A percentile compares a stretch with the other conserved stretches of the same genome.
These are phyloP conservation scores for Athetis lepigone DNA, from an alignment of 2,888 invertebrate genomes.

Conservation along the genomic window DNA sequence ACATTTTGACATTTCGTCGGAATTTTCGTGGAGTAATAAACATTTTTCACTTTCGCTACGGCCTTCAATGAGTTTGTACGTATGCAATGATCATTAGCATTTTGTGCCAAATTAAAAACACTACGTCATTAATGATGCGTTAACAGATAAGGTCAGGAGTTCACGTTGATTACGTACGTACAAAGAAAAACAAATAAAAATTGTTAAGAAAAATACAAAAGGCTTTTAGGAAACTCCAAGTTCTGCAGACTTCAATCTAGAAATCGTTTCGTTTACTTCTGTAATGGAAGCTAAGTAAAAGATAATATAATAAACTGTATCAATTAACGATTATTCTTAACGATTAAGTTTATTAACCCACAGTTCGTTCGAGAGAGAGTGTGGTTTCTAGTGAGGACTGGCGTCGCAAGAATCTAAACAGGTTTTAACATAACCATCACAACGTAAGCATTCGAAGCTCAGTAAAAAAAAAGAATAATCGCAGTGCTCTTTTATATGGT, in stretches of 20 bases:
- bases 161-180: slow-evolving; percentile 14
- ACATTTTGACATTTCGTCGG: slow-evolving; percentile 22
- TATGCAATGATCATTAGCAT: slow-evolving; percentile 26
- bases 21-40: neutral
- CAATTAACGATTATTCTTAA: slow-evolving; percentile 32
- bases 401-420: slow-evolving; percentile 64
- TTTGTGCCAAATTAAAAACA: slow-evolving; percentile 46
- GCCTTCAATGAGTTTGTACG: slow-evolving; percentile 39
- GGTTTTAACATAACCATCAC: slow-evolving; percentile 57
- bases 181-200: slow-evolving; percentile 25
- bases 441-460: slow-evolving; percentile 27
- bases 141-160: slow-evolving; percentile 47
- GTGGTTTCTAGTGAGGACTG: slow-evolving; percentile 65
- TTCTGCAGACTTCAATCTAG: neutral
- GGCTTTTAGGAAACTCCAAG: neutral
- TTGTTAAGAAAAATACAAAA: slow-evolving; percentile 1
- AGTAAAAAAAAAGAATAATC: slow-evolving; percentile 17
- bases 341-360: slow-evolving; percentile 61
- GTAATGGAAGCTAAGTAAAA: neutral
- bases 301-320: slow-evolving; percentile 32
- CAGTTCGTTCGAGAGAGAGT: slow-evolving; percentile 66
- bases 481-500: slow-evolving; percentile 7
- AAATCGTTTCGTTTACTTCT: too few relatives aligned
- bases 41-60: slow-evolving; percentile 33
- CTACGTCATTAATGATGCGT: slow-evolving; percentile 26